A percentile compares a stretch with the other conserved stretches of the same genome.
These are phyloP conservation scores for Chlorospingus semifuscus DNA, from an alignment of 2,797 vertebrate genomes.

Conservation along the genomic window DNA sequence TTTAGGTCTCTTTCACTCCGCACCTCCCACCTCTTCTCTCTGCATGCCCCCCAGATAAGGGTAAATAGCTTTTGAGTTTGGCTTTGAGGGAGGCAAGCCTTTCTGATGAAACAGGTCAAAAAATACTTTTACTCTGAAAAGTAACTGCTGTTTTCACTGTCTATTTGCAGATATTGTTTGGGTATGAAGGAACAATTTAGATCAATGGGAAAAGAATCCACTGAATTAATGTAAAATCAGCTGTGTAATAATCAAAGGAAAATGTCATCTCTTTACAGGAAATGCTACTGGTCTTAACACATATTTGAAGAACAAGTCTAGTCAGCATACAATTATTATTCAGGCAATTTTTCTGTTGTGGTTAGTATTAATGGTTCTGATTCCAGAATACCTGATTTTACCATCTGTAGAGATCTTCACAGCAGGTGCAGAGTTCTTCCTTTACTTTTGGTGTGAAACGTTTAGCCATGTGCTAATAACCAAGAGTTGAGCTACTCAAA, in stretches of 20 bases:
- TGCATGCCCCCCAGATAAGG: neutral
- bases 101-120: neutral
- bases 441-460: neutral
- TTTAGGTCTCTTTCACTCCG: neutral
- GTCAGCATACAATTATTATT: neutral
- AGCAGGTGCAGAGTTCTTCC: neutral
- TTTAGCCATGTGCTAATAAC: neutral
- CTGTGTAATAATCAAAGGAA: neutral
- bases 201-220: neutral
- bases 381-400: neutral
- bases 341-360: neutral
- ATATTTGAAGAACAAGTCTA: neutral
- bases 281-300: neutral
- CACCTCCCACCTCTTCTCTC: neutral
- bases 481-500: neutral
- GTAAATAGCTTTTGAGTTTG: neutral
- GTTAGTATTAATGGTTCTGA: neutral
- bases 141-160: neutral
- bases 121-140: neutral
- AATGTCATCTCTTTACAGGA: neutral
- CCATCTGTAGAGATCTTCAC: neutral
- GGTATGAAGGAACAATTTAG: neutral
- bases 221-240: neutral
- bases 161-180: neutral
- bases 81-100: neutral